These are phyloP conservation scores for Sinelater perroti DNA, from an alignment of 2,888 invertebrate genomes.

Conservation along the genomic window DNA sequence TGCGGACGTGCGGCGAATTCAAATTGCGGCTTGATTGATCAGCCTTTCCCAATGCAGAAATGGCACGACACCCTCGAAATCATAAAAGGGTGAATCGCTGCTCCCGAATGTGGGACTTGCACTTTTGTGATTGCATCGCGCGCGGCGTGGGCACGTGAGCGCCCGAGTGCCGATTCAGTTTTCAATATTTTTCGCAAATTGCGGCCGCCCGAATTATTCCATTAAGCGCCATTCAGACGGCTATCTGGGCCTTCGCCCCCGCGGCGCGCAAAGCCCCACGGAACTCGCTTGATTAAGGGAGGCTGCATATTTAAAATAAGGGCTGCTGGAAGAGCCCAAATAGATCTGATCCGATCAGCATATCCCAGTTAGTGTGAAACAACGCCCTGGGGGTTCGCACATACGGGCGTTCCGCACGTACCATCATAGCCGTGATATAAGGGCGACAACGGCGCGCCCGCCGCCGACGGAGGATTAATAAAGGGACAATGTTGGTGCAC, in stretches of 20 bases:
- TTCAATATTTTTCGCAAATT: too few relatives aligned
- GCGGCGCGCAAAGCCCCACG: constrained; percentile 15
- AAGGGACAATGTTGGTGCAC: constrained; percentile 42
- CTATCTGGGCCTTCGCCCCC: neutral
- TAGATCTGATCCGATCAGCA: constrained; percentile 54
- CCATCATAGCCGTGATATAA: constrained; percentile 36
- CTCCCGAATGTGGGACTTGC: neutral
- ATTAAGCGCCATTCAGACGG: neutral
- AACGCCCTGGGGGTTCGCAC: constrained; percentile 55
- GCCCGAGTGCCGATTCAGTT: too few relatives aligned
- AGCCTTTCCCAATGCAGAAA: constrained; percentile 43
- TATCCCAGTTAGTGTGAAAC: constrained; percentile 58
- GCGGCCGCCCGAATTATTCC: too few relatives aligned
- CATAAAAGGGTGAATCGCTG: constrained; percentile 29
- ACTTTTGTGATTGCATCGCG: neutral
- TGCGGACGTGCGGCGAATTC: constrained; percentile 60
- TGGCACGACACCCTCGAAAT: constrained; percentile 29
- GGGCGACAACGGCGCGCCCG: constrained; percentile 40
- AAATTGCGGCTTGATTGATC: constrained; percentile 57
- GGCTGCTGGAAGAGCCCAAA: constrained; percentile 45
- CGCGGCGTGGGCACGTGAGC: neutral
- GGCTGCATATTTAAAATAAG: constrained; percentile 48
- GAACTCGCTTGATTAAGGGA: constrained; percentile 37
- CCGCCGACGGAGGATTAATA: constrained; percentile 46
- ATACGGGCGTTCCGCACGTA: constrained; percentile 34